Conservation (phyloP, 1,140 invertebrate genomes). For the Drosophila auraria region DNA sequence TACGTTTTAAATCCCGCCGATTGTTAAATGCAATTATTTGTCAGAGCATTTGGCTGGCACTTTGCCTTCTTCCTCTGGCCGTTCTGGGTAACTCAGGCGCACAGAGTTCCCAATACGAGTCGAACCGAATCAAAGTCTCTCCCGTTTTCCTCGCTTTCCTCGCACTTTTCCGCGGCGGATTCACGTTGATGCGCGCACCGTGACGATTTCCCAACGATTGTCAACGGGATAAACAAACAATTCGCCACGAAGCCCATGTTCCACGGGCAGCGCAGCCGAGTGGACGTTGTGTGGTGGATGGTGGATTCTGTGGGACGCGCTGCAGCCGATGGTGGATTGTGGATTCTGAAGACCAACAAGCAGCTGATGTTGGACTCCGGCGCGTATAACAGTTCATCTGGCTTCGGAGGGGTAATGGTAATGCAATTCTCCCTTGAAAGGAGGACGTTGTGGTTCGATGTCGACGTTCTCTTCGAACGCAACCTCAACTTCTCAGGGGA, state of each 20-base stretch:
- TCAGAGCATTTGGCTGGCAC: constrained; percentile 66
- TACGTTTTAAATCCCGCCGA: constrained; percentile 20
- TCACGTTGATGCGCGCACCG: constrained; percentile 70
- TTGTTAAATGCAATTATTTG: constrained; percentile 36
- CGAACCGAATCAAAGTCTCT: constrained; percentile 39
- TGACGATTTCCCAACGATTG: constrained; percentile 82
- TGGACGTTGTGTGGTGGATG: constrained; percentile 16
- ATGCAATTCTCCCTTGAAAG: background rate
- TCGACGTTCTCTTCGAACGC: background rate
- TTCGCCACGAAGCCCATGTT: constrained; percentile 35
- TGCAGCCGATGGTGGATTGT: no score
- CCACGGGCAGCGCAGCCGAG: constrained; percentile 6
- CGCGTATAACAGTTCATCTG: constrained; percentile 12
- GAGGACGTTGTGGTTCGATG: background rate
- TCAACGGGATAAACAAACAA: constrained; percentile 73
- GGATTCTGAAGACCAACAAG: background rate
- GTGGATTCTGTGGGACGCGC: background rate
- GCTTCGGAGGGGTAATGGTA: background rate
- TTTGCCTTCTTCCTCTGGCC: constrained; percentile 26
- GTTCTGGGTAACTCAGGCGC: constrained; percentile 40
- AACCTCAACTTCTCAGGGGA: background rate
- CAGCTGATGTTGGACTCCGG: background rate
- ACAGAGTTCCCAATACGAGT: constrained; percentile 62
- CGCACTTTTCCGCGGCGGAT: constrained; percentile 62
- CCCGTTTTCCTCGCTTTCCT: constrained; percentile 50